A percentile compares a stretch with the other conserved stretches of the same genome.
Evolutionary conservation across 2,797 vertebrate genomes (phyloP).

Genomic region (Artibeus jamaicensis): DNA sequence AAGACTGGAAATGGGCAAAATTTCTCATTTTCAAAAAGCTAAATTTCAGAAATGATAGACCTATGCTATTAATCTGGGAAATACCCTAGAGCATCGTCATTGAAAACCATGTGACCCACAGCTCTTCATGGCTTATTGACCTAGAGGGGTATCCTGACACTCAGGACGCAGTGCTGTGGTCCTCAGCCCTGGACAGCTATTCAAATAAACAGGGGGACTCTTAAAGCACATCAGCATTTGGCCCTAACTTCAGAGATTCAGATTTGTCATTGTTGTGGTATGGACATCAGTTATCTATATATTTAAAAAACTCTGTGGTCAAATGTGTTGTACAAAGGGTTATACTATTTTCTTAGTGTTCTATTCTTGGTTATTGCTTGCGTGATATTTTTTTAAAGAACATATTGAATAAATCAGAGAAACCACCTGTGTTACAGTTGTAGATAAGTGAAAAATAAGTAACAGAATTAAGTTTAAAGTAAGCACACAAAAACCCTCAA

Average conservation of each 20-base stretch:
- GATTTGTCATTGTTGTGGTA: not conserved
- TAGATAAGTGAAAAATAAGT: not conserved
- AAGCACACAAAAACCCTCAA: not conserved
- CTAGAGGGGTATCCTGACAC: not conserved
- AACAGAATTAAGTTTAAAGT: not conserved
- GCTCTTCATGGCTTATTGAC: not conserved
- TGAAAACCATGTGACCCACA: not conserved
- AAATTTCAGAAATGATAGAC: not conserved
- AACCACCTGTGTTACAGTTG: not conserved
- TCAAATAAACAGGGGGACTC: not conserved
- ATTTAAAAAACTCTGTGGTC: not conserved
- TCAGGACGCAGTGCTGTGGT: not conserved
- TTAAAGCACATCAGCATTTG: not conserved
- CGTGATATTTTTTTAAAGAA: not conserved
- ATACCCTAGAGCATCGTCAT: not conserved
- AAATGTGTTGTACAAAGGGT: not conserved
- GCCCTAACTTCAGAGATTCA: not conserved
- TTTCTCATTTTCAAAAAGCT: not conserved
- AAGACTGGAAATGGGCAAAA: not conserved
- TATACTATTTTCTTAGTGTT: not conserved
- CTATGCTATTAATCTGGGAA: not conserved
- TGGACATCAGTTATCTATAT: not conserved
- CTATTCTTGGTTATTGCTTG: not conserved
- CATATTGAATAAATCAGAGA: not conserved
- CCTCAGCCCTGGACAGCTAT: not conserved